A percentile compares a stretch with the other conserved stretches of the same genome.
These are phyloP conservation scores for Silurus aristotelis DNA, from an alignment of 2,797 vertebrate species.

Conservation along the genomic window DNA sequence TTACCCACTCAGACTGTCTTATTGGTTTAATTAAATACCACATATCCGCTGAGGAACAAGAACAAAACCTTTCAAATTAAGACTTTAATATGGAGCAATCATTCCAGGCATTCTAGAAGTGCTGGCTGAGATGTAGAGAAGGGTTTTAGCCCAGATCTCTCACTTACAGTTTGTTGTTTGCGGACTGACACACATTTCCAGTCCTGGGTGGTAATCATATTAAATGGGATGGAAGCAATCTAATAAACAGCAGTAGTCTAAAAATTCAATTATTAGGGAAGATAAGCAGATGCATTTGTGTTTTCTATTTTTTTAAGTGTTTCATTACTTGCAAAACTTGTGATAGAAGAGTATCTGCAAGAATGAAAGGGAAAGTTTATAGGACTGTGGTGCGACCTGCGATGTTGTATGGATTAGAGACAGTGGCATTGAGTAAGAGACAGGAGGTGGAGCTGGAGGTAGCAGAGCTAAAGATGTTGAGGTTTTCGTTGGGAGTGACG, in stretches of 20 bases:
- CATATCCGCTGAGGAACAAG: neutral
- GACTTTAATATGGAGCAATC: neutral
- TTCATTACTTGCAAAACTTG: neutral
- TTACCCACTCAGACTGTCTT: neutral
- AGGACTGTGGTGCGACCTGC: too few species aligned
- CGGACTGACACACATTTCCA: neutral
- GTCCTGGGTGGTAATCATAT: neutral
- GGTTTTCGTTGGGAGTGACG: too few species aligned
- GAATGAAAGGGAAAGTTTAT: too few species aligned
- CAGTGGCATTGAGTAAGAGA: too few species aligned
- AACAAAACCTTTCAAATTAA: neutral
- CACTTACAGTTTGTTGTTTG: neutral
- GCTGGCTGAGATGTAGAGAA: neutral
- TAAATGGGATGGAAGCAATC: neutral
- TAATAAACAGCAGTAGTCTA: neutral
- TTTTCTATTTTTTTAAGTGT: neutral
- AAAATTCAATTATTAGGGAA: neutral
- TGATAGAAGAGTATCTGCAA: too few species aligned
- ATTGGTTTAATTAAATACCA: neutral
- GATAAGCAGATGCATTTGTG: neutral
- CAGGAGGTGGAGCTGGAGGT: too few species aligned
- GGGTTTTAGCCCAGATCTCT: neutral
- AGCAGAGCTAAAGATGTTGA: too few species aligned
- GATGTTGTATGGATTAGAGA: too few species aligned
- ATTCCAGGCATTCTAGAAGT: neutral